Conservation (phyloP, 2,113 vertebrate species). For the Parotia lawesii region DNA sequence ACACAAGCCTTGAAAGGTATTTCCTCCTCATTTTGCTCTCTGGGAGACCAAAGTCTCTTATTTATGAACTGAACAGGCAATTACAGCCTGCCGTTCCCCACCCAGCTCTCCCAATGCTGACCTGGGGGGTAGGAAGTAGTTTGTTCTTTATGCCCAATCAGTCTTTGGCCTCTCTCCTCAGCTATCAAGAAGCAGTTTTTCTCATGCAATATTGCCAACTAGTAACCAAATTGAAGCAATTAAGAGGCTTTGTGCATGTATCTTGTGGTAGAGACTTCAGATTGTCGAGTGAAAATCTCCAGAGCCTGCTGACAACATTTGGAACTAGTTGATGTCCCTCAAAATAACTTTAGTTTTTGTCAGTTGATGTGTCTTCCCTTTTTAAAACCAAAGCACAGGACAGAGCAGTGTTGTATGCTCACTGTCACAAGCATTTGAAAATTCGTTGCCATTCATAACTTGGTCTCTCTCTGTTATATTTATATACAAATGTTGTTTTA, state of each 20-base stretch:
- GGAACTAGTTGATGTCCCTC: background rate
- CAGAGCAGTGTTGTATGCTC: background rate
- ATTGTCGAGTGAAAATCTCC: background rate
- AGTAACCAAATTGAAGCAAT: constrained; percentile 6
- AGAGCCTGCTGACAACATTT: background rate
- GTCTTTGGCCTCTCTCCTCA: background rate
- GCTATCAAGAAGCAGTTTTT: background rate
- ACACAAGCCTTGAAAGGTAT: background rate
- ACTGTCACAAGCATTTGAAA: background rate
- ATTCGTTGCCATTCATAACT: background rate
- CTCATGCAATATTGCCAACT: background rate
- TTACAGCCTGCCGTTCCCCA: background rate
- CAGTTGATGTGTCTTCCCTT: background rate
- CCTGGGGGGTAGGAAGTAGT: background rate
- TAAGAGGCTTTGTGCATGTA: background rate
- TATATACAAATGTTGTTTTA: background rate
- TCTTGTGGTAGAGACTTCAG: background rate
- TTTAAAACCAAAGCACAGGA: background rate
- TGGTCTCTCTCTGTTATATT: background rate
- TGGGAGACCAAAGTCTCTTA: background rate
- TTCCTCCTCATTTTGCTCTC: background rate
- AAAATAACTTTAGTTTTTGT: background rate
- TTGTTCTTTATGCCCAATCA: background rate
- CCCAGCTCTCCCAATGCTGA: background rate
- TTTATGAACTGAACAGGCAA: background rate